Conservation (phyloP, 2,113 vertebrate genomes). For the Platanista minor region DNA sequence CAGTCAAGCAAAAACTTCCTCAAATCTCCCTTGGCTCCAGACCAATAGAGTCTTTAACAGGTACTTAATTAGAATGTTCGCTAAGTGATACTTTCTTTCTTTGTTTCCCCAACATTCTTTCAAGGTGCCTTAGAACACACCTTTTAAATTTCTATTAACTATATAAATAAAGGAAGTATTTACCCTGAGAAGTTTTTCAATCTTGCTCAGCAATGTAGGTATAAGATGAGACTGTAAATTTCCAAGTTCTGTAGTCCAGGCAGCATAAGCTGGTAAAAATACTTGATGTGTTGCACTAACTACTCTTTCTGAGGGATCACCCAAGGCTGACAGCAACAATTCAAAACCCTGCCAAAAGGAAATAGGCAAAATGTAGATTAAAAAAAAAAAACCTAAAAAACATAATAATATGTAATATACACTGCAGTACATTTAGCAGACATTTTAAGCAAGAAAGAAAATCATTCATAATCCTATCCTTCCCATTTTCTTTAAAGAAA, state of each 20-base stretch:
- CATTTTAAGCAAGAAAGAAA: background rate
- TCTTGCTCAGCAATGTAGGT: conserved; percentile 93
- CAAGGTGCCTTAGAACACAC: background rate
- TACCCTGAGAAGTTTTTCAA: conserved; percentile 96
- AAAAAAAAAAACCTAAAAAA: background rate
- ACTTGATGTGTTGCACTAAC: conserved; percentile 97
- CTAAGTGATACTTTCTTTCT: background rate
- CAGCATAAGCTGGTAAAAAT: conserved; percentile 97
- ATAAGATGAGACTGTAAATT: conserved; percentile 93
- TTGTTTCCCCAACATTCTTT: background rate
- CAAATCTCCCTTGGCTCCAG: background rate
- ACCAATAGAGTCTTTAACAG: background rate
- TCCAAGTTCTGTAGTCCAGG: conserved; percentile 96
- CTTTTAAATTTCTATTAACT: background rate
- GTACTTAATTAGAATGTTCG: background rate
- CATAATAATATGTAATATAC: background rate
- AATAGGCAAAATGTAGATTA: background rate
- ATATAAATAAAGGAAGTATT: conserved; percentile 40
- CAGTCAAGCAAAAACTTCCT: background rate
- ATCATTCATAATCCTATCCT: background rate
- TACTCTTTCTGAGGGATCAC: conserved; percentile 95
- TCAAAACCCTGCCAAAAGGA: conserved; percentile 91
- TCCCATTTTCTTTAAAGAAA: background rate
- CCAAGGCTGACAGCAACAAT: conserved; percentile 92
- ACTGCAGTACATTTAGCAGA: background rate